phyloP scores from a whole-genome alignment of 1,140 invertebrate genomes.

The Drosophila busckii region DNA sequence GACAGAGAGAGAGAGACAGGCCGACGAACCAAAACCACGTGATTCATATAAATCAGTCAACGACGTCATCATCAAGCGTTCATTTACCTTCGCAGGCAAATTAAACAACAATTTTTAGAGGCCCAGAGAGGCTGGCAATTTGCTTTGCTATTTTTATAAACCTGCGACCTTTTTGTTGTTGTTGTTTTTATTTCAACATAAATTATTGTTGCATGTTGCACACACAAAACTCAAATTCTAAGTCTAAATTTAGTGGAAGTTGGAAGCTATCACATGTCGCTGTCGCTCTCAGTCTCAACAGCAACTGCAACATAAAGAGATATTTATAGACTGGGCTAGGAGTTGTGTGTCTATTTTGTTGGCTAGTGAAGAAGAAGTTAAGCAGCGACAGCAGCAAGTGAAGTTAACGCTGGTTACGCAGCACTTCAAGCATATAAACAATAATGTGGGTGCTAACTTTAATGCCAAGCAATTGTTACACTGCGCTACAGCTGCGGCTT shows the following conservation, averaged over 20 bases:
- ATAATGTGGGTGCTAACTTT: background rate
- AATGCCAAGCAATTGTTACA: too few species aligned
- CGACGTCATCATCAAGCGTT: conserved; percentile 68
- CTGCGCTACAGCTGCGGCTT: too few species aligned
- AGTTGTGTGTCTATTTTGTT: too few species aligned
- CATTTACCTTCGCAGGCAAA: conserved; percentile 66
- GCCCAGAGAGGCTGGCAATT: conserved; percentile 30
- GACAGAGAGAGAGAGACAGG: background rate
- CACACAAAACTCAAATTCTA: conserved; percentile 35
- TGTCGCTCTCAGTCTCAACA: conserved; percentile 28
- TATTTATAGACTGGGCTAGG: conserved; percentile 32
- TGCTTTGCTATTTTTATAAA: conserved; percentile 55
- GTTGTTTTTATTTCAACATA: too few species aligned
- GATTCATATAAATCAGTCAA: conserved; percentile 76
- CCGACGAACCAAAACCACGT: conserved; percentile 56
- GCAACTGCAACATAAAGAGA: too few species aligned
- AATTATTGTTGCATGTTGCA: conserved; percentile 59
- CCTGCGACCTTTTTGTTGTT: conserved; percentile 58
- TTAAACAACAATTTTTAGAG: conserved; percentile 49
- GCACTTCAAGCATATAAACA: background rate
- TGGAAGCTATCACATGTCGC: conserved; percentile 34
- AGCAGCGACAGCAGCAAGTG: background rate
- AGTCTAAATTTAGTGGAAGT: conserved; percentile 46
- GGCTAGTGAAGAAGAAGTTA: too few species aligned
- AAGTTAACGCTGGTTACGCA: background rate